Evolutionary conservation across 2,113 vertebrate species (phyloP).

Genomic region (Dromaius novaehollandiae): DNA sequence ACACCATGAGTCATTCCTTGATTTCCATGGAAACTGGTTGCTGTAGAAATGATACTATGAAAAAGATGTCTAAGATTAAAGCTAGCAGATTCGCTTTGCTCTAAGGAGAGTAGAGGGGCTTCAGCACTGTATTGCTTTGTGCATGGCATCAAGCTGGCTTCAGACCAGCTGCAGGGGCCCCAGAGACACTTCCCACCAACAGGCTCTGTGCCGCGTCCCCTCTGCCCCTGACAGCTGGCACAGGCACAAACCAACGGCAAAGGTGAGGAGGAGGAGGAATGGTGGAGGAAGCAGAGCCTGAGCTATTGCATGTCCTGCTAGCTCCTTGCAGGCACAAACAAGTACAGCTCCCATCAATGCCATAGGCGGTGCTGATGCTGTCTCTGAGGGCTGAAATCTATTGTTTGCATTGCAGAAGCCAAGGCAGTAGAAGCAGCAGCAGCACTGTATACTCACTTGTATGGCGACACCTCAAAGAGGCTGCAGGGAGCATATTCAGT

Average conservation of each 20-base stretch:
- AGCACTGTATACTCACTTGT: not conserved
- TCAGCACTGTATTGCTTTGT: not conserved
- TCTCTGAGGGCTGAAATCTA: not conserved
- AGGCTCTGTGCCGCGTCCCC: not conserved
- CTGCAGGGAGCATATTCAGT: not conserved
- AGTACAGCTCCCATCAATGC: not conserved
- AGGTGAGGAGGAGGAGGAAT: not conserved
- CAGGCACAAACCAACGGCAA: not conserved
- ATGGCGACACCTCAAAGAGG: not conserved
- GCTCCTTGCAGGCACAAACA: not conserved
- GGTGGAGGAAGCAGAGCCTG: not conserved
- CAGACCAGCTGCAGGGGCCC: not conserved
- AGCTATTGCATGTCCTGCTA: not conserved
- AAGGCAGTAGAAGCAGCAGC: not conserved
- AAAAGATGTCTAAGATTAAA: not conserved
- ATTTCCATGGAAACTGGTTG: slow-evolving; percentile 49
- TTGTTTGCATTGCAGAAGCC: not conserved
- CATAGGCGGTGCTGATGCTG: rapidly evolving
- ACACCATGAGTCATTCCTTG: rapidly evolving
- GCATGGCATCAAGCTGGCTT: rapidly evolving
- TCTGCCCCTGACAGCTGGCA: rapidly evolving
- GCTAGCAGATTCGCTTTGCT: not conserved
- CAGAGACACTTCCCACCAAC: rapidly evolving
- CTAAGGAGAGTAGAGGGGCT: not conserved
- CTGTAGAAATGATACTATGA: slow-evolving; percentile 3